These are phyloP conservation scores for Ephestia elutella DNA, from an alignment of 1,140 invertebrate species.

Conservation along the genomic window DNA sequence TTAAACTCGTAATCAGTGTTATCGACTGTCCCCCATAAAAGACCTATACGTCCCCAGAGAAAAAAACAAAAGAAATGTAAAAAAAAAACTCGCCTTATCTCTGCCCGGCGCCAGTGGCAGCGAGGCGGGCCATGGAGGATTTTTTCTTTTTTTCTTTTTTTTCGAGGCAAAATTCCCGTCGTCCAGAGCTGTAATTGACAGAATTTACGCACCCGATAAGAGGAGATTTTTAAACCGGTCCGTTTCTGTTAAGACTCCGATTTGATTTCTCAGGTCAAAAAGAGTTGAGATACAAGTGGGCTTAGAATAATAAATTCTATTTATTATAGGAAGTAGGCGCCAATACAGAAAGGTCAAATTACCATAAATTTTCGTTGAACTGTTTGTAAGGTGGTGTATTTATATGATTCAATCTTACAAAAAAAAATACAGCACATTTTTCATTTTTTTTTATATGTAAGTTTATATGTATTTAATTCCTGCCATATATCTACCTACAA, in stretches of 20 bases:
- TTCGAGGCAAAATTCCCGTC: constrained; percentile 39
- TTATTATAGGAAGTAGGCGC: too few relatives aligned
- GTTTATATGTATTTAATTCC: too few relatives aligned
- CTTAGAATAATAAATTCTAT: too few relatives aligned
- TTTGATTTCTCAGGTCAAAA: neutral
- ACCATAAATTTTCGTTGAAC: too few relatives aligned
- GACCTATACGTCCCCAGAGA: constrained; percentile 46
- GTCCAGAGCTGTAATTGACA: constrained; percentile 47
- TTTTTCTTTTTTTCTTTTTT: constrained; percentile 37
- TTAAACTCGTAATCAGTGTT: constrained; percentile 35
- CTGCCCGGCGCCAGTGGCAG: constrained; percentile 48
- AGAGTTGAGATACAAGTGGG: too few relatives aligned
- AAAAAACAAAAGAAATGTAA: constrained; percentile 47
- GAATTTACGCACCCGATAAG: constrained; percentile 60
- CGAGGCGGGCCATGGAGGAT: constrained; percentile 26
- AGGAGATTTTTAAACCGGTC: constrained; percentile 11
- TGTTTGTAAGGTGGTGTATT: too few relatives aligned
- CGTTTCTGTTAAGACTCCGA: neutral
- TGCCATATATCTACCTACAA: too few relatives aligned
- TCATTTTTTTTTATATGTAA: too few relatives aligned
- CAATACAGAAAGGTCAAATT: too few relatives aligned
- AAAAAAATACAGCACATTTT: too few relatives aligned
- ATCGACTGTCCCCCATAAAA: constrained; percentile 55
- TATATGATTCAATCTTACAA: too few relatives aligned
- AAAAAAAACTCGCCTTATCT: constrained; percentile 52